Evolutionary conservation across 1,140 invertebrate species (phyloP).

Genomic region (Saccostrea cuccullata): DNA sequence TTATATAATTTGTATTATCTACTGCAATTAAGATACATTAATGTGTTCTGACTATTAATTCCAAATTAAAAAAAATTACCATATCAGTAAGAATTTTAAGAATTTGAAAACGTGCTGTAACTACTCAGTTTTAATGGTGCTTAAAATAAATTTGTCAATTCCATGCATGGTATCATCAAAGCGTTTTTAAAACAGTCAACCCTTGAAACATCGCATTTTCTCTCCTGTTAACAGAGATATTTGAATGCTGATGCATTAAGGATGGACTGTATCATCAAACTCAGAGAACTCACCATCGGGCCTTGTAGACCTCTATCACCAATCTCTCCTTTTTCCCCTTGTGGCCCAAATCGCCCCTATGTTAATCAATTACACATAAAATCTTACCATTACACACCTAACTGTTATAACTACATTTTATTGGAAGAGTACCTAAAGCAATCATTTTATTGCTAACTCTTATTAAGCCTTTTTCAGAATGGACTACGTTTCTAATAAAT

Average conservation of each 20-base stretch:
- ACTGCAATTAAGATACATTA: too few species aligned
- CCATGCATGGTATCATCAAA: neutral
- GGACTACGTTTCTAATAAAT: too few species aligned
- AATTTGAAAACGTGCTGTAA: too few species aligned
- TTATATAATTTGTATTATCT: too few species aligned
- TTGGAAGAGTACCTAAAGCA: too few species aligned
- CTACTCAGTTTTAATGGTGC: neutral
- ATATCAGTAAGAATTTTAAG: too few species aligned
- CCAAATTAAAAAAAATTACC: too few species aligned
- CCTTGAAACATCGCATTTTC: neutral
- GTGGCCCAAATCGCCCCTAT: slow-evolving; percentile 61
- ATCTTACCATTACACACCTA: neutral
- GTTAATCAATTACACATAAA: slow-evolving; percentile 14
- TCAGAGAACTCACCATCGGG: slow-evolving; percentile 59
- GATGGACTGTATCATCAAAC: neutral
- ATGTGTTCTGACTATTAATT: too few species aligned
- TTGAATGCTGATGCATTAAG: neutral
- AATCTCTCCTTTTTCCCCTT: slow-evolving; percentile 54
- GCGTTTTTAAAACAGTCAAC: neutral
- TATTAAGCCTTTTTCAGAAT: too few species aligned
- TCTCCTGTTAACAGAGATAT: neutral
- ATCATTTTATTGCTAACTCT: too few species aligned
- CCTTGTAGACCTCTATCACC: slow-evolving; percentile 55
- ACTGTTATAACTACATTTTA: neutral
- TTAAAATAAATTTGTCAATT: neutral